These are phyloP conservation scores for Ceyx cyanopectus DNA, from an alignment of 2,113 vertebrate species.

Conservation along the genomic window DNA sequence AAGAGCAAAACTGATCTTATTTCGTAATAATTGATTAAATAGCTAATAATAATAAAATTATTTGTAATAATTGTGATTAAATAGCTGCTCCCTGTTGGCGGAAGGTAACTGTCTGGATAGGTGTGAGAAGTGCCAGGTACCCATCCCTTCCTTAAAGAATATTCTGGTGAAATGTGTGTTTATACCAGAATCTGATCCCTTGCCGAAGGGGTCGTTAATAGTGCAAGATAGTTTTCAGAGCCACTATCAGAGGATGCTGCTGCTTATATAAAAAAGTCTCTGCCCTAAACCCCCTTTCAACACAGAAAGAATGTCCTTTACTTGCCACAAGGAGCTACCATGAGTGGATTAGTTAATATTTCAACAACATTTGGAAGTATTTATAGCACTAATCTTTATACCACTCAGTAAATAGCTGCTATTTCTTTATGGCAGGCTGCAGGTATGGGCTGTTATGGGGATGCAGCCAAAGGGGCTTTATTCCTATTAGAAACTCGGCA, in stretches of 20 bases:
- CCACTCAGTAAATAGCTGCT: slow-evolving; percentile 1
- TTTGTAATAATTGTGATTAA: background rate
- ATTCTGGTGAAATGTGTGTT: background rate
- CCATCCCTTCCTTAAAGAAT: background rate
- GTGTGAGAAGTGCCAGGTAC: background rate
- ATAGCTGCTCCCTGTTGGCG: background rate
- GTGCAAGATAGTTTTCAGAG: background rate
- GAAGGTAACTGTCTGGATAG: background rate
- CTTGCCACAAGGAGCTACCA: background rate
- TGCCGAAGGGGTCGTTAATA: no score
- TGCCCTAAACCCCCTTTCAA: background rate
- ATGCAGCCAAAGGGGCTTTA: background rate
- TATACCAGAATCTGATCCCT: background rate
- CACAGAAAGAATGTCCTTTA: background rate
- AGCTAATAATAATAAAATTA: no score
- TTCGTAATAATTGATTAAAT: background rate
- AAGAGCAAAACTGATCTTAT: background rate
- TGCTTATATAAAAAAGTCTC: background rate
- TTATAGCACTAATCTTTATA: background rate
- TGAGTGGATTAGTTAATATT: background rate
- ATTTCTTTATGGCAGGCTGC: background rate
- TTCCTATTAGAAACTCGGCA: background rate
- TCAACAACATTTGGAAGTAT: background rate
- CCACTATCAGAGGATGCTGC: background rate
- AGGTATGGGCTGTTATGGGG: background rate